phyloP scores from a whole-genome alignment of 1,140 invertebrate species.

The Babylonia areolata region DNA sequence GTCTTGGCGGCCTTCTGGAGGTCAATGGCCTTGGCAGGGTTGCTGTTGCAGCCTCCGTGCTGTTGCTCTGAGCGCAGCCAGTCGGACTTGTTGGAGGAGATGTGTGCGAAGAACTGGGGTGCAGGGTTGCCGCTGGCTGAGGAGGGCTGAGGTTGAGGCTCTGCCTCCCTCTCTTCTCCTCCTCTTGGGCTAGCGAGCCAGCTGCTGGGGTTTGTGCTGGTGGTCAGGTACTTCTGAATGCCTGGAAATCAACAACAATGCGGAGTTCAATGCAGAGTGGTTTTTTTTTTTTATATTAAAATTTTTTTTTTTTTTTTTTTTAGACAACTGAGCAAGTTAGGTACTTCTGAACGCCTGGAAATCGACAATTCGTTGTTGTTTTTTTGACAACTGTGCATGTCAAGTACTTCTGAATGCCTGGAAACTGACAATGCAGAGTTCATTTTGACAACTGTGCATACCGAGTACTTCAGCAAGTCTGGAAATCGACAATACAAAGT shows the following conservation, averaged over 20 bases:
- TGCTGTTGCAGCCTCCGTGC: background rate
- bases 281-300: too few relatives aligned
- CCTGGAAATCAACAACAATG: conserved; percentile 13
- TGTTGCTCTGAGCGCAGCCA: background rate
- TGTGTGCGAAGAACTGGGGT: conserved; percentile 18
- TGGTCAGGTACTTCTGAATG: background rate
- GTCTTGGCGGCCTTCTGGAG: background rate
- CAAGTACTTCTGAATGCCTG: too few relatives aligned
- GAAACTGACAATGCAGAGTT: too few relatives aligned
- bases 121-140: background rate
- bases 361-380: too few relatives aligned
- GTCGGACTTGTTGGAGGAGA: background rate
- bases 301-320: too few relatives aligned
- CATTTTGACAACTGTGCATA: too few relatives aligned
- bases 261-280: too few relatives aligned
- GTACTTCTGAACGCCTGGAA: too few relatives aligned
- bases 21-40: background rate
- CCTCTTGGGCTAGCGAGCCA: background rate
- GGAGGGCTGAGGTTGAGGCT: background rate
- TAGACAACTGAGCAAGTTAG: too few relatives aligned
- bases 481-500: too few relatives aligned
- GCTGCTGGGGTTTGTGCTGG: background rate
- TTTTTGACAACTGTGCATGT: too few relatives aligned
- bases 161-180: background rate
- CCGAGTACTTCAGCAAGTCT: too few relatives aligned